Percentiles rank a stretch among this genome's conserved stretches.
Evolutionary conservation across 2,888 invertebrate genomes (phyloP).

Genomic region (Lepas anatifera): DNA sequence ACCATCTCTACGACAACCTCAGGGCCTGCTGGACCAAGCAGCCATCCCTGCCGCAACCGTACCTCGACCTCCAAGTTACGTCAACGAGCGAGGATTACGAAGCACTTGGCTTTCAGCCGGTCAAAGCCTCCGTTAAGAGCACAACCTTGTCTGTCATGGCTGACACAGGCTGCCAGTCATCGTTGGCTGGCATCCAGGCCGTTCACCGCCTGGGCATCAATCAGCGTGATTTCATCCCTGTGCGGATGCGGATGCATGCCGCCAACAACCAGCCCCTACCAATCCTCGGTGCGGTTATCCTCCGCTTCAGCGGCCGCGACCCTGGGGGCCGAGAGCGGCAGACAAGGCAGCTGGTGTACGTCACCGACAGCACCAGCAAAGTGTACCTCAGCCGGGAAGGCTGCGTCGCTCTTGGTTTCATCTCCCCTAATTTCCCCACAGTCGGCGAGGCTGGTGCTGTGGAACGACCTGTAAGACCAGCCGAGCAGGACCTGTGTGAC

Average conservation of each 20-base stretch:
- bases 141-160: neutral
- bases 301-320: neutral
- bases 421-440: neutral
- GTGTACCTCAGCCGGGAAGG: neutral
- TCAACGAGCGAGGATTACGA: neutral
- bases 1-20: neutral
- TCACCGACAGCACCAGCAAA: neutral
- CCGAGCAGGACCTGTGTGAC: too few species aligned
- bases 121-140: neutral
- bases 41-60: neutral
- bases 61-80: neutral
- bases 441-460: neutral
- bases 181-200: neutral
- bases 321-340: neutral
- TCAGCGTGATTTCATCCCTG: neutral
- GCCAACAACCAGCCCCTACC: neutral
- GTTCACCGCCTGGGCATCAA: neutral
- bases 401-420: neutral
- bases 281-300: neutral
- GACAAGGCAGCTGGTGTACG: neutral
- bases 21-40: neutral
- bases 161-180: neutral
- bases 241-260: slow-evolving; percentile 1
- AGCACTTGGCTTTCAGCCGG: neutral
- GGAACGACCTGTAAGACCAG: neutral